Evolutionary conservation across 2,888 invertebrate genomes (phyloP).

Genomic region (Ophraella communa): DNA sequence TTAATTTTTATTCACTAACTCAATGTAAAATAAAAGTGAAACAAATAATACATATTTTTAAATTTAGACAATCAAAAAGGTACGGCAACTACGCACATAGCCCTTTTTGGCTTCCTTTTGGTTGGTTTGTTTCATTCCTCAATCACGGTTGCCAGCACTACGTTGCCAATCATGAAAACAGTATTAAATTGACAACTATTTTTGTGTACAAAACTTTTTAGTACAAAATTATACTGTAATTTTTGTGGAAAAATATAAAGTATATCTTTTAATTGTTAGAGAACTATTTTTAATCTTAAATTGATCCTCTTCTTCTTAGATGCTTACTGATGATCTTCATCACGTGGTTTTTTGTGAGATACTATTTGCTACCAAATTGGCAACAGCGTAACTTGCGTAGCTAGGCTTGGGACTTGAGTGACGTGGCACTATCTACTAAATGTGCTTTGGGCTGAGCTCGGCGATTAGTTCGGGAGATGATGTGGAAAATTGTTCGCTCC

Average conservation of each 20-base stretch:
- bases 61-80: slow-evolving; percentile 12
- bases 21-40: no score
- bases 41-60: no score
- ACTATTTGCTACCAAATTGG: neutral
- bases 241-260: no score
- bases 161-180: slow-evolving; percentile 7
- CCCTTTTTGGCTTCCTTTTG: slow-evolving; percentile 28
- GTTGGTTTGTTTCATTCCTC: slow-evolving; percentile 19
- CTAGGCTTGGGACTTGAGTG: slow-evolving; percentile 21
- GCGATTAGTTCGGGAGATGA: slow-evolving; percentile 30
- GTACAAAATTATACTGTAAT: neutral
- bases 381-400: neutral
- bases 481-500: slow-evolving; percentile 25
- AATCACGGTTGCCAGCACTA: neutral
- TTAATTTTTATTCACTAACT: no score
- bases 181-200: neutral
- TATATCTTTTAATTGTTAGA: no score
- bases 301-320: no score
- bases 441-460: slow-evolving; percentile 25
- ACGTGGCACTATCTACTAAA: slow-evolving; percentile 34
- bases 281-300: no score
- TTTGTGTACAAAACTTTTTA: neutral
- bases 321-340: no score
- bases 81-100: slow-evolving; percentile 17
- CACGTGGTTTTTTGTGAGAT: neutral